phyloP scores from a whole-genome alignment of 2,888 invertebrate species.

The Xylota sylvarum region DNA sequence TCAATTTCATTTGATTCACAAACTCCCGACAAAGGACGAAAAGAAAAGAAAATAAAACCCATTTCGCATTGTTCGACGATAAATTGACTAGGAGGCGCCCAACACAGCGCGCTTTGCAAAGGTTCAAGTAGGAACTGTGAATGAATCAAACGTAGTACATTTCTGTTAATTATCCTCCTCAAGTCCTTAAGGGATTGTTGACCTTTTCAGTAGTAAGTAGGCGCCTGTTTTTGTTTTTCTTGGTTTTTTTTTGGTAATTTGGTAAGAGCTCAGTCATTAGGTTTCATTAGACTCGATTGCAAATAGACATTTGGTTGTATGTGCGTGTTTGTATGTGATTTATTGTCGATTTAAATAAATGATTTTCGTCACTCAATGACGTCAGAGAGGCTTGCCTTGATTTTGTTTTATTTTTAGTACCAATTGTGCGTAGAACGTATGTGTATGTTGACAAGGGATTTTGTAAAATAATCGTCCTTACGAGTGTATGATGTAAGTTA shows the following conservation, averaged over 20 bases:
- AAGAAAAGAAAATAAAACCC: background rate
- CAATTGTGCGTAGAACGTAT: too few species aligned
- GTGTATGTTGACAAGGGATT: too few species aligned
- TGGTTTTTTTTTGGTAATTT: background rate
- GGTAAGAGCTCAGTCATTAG: constrained; percentile 7
- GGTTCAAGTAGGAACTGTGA: background rate
- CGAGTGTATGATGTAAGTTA: too few species aligned
- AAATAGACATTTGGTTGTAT: constrained; percentile 1
- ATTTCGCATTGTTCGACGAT: constrained; percentile 16
- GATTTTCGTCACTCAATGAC: background rate
- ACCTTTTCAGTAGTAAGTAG: background rate
- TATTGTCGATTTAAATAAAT: constrained; percentile 17
- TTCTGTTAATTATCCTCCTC: constrained; percentile 17
- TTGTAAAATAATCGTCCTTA: too few species aligned
- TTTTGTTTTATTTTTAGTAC: too few species aligned
- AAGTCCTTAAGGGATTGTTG: background rate
- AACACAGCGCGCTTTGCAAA: too few species aligned
- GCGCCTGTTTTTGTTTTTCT: background rate
- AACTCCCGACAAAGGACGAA: background rate
- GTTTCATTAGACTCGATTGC: constrained; percentile 10
- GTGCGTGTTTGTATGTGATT: background rate
- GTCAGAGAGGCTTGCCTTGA: background rate
- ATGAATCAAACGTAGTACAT: background rate
- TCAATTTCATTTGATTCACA: constrained; percentile 50
- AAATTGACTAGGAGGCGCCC: constrained; percentile 10